Percentiles rank a stretch among this genome's conserved stretches.
These are phyloP conservation scores for Psophia crepitans DNA, from an alignment of 2,113 vertebrate genomes.

Conservation along the genomic window DNA sequence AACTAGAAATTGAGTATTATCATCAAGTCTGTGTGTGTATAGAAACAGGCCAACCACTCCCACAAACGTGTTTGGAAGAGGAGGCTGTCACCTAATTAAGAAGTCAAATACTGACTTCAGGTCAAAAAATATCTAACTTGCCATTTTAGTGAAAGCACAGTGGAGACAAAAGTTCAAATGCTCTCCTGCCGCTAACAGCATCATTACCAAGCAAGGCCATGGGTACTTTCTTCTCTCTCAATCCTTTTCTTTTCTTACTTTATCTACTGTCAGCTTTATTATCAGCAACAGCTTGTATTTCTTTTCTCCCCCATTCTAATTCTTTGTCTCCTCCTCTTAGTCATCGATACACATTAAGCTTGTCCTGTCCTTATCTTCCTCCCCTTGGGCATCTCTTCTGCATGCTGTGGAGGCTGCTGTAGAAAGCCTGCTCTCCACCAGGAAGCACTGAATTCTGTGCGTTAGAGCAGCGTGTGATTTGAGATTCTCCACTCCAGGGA, in stretches of 20 bases:
- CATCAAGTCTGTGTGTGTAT: neutral
- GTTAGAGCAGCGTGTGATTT: neutral
- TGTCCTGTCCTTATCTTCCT: neutral
- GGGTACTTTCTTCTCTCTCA: neutral
- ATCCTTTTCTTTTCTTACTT: neutral
- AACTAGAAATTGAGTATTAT: neutral
- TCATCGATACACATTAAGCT: neutral
- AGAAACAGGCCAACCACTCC: neutral
- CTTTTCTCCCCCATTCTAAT: neutral
- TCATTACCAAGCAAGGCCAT: neutral
- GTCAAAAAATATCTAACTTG: neutral
- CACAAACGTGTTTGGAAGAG: neutral
- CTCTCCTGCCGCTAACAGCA: neutral
- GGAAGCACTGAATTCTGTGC: neutral
- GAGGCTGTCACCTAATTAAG: neutral
- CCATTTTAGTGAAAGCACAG: neutral
- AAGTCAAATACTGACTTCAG: neutral
- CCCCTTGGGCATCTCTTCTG: neutral
- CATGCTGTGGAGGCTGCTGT: neutral
- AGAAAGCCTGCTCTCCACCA: neutral
- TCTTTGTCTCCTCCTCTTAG: neutral
- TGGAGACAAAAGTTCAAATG: neutral
- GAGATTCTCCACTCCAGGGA: neutral
- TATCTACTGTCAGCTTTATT: neutral
- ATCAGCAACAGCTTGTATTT: neutral